phyloP scores from a whole-genome alignment of 2,113 vertebrate genomes.

The Trinectes maculatus region DNA sequence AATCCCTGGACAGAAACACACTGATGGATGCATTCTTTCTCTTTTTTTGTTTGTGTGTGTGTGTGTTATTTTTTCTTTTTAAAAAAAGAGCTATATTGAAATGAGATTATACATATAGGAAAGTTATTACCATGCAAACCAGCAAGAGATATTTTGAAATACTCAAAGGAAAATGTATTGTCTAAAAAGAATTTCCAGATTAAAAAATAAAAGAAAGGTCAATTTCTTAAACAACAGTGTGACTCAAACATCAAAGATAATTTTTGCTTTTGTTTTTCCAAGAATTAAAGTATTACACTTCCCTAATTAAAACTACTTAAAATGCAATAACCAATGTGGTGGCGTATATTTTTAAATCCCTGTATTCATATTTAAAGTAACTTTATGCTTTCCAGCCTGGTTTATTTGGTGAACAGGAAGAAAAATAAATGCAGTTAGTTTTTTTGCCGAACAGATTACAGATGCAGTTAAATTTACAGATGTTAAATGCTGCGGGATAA shows the following conservation, averaged over 20 bases:
- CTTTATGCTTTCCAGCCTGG: not conserved
- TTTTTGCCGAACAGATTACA: too few species aligned
- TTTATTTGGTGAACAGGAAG: not conserved
- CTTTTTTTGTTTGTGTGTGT: not conserved
- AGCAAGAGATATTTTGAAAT: conserved; percentile 85
- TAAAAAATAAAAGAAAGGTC: conserved; percentile 71
- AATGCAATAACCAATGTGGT: conserved; percentile 65
- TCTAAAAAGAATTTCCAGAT: conserved; percentile 73
- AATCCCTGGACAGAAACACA: conserved; percentile 77
- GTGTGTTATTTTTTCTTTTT: conserved; percentile 7
- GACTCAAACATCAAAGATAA: conserved; percentile 65
- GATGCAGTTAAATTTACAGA: too few species aligned
- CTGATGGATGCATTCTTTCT: conserved; percentile 69
- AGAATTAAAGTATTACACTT: conserved; percentile 67
- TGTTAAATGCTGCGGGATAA: too few species aligned
- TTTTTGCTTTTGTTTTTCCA: conserved; percentile 61
- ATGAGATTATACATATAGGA: conserved; percentile 75
- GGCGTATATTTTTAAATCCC: conserved; percentile 20
- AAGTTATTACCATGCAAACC: conserved; percentile 78
- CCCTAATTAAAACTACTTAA: conserved; percentile 74
- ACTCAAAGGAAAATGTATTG: conserved; percentile 71
- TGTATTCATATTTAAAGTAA: not conserved
- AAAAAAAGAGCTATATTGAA: conserved; percentile 77
- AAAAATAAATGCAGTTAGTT: not conserved
- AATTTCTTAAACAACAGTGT: conserved; percentile 77